phyloP scores from a whole-genome alignment of 2,888 invertebrate species.

The Merodon equestris region DNA sequence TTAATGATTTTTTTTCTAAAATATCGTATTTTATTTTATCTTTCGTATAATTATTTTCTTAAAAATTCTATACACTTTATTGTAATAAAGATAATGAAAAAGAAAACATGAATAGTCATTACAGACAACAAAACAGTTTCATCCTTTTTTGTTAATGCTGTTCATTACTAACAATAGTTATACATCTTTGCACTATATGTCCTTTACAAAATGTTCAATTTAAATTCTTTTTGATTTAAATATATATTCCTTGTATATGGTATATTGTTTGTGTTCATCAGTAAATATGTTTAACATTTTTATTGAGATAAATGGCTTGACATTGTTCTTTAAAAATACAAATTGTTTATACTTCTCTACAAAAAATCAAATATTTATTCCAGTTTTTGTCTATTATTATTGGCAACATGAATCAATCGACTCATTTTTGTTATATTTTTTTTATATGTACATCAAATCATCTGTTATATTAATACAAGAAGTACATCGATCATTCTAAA shows the following conservation, averaged over 20 bases:
- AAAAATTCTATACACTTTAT: constrained; percentile 64
- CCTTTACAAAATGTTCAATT: constrained; percentile 68
- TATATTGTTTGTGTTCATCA: constrained; percentile 68
- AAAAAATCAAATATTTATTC: constrained; percentile 62
- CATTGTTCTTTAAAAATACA: constrained; percentile 61
- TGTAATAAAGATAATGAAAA: constrained; percentile 63
- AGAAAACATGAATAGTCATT: constrained; percentile 56
- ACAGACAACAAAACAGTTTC: constrained; percentile 64
- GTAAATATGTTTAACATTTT: constrained; percentile 68
- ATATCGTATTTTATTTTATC: constrained; percentile 71
- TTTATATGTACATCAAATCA: constrained; percentile 54
- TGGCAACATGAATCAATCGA: constrained; percentile 65
- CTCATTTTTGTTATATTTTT: constrained; percentile 54
- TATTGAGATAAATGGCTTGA: constrained; percentile 68
- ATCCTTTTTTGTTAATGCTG: constrained; percentile 64
- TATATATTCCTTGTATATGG: constrained; percentile 69
- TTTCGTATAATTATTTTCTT: constrained; percentile 47
- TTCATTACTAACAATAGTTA: constrained; percentile 68
- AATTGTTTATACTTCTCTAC: constrained; percentile 48
- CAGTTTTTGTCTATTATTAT: constrained; percentile 68
- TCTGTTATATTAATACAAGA: constrained; percentile 43
- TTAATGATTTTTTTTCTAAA: constrained; percentile 73
- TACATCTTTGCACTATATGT: constrained; percentile 68
- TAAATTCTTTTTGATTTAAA: constrained; percentile 66
- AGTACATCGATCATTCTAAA: constrained; percentile 54